phyloP scores from a whole-genome alignment of 2,888 invertebrate species.

The Luffia ferchaultella region DNA sequence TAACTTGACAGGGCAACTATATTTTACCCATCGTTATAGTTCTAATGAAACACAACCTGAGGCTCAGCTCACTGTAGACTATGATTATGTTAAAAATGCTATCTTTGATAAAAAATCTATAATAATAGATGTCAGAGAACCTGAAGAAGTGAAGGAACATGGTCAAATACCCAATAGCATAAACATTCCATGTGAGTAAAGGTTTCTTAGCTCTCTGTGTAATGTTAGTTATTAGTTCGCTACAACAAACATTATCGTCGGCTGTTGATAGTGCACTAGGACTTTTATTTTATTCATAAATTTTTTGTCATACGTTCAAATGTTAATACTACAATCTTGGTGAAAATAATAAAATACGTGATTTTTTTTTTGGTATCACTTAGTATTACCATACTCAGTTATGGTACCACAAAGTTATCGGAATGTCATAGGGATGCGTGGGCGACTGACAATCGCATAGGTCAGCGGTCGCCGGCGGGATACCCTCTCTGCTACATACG shows the following conservation, averaged over 20 bases:
- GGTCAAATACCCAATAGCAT: conserved; percentile 78
- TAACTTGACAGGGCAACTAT: no score
- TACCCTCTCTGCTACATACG: no score
- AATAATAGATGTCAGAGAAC: conserved; percentile 81
- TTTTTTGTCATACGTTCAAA: background rate
- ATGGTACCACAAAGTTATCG: no score
- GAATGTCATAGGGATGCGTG: no score
- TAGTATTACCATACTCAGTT: no score
- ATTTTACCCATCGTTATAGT: background rate
- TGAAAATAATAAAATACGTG: no score
- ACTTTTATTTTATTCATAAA: conserved; percentile 1
- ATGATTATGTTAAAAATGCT: conserved; percentile 48
- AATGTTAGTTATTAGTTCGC: no score
- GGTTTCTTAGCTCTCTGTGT: no score
- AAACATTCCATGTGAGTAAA: conserved; percentile 75
- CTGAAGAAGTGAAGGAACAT: conserved; percentile 72
- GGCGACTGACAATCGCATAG: no score
- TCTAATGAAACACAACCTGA: background rate
- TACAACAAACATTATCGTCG: background rate
- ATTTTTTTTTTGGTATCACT: no score
- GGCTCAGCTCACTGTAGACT: conserved; percentile 28
- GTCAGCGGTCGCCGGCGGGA: no score
- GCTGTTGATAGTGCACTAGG: background rate
- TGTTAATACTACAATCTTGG: no score
- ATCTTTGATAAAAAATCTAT: conserved; percentile 29